Conservation (phyloP, 1,140 invertebrate genomes). For the Nasonia longicornis region DNA sequence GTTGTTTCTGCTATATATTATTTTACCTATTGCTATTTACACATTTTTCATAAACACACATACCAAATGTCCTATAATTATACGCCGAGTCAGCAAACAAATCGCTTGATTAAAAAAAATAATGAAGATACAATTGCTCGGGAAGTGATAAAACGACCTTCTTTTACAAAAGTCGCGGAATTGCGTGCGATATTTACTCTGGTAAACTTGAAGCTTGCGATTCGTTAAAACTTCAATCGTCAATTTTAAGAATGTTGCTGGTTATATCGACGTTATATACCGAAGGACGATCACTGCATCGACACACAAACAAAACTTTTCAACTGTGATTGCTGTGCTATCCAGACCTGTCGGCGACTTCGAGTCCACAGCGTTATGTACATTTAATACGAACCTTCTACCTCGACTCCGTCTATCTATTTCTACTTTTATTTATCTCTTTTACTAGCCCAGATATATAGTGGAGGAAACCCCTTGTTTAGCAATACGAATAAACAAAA, state of each 20-base stretch:
- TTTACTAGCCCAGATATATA: background rate
- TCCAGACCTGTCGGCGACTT: conserved; percentile 41
- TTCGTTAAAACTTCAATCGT: no score
- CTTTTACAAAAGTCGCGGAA: no score
- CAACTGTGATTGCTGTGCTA: conserved; percentile 38
- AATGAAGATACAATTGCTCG: no score
- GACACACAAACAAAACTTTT: conserved; percentile 37
- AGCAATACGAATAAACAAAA: background rate
- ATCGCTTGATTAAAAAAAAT: background rate
- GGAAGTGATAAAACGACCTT: no score
- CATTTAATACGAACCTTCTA: background rate
- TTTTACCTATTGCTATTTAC: conserved; percentile 53
- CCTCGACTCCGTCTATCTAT: background rate
- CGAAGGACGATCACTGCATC: conserved; percentile 26
- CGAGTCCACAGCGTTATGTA: conserved; percentile 7
- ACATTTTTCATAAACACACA: conserved; percentile 28
- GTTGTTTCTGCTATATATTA: conserved; percentile 56
- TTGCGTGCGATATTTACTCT: no score
- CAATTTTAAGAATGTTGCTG: conserved; percentile 15
- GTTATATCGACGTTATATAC: conserved; percentile 21
- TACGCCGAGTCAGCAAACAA: conserved; percentile 24
- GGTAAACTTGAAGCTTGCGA: no score
- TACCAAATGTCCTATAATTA: conserved; percentile 19
- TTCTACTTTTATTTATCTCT: background rate
- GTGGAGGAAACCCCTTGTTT: background rate